Conservation (phyloP, 1,140 invertebrate species). For the Thrips palmi region DNA sequence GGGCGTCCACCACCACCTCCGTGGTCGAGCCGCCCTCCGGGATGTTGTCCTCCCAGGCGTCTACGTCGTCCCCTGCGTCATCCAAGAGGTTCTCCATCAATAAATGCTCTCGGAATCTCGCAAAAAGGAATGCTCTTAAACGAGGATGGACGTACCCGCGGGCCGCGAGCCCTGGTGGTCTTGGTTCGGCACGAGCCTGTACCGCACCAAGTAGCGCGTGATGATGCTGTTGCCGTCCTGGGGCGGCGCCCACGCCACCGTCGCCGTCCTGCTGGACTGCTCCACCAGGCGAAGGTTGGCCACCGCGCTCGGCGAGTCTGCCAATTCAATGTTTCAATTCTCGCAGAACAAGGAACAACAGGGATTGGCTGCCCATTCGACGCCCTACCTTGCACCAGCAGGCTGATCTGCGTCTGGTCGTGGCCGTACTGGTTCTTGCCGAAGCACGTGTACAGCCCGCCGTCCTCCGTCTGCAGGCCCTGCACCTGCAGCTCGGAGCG, state of each 20-base stretch:
- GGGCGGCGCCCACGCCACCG: slow-evolving; percentile 66
- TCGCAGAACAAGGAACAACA: slow-evolving; percentile 30
- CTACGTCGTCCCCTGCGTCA: too few relatives aligned
- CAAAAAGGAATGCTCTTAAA: too few relatives aligned
- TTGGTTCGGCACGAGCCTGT: slow-evolving; percentile 61
- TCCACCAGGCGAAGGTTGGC: slow-evolving; percentile 62
- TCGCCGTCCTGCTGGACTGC: slow-evolving; percentile 54
- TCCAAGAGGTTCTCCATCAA: too few relatives aligned
- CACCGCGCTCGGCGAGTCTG: too few relatives aligned
- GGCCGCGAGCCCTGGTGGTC: too few relatives aligned
- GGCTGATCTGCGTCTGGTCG: slow-evolving; percentile 61
- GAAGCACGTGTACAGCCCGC: slow-evolving; percentile 64
- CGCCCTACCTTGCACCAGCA: slow-evolving; percentile 53
- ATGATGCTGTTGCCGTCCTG: slow-evolving; percentile 79
- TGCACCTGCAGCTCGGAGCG: slow-evolving; percentile 46
- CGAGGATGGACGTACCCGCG: slow-evolving; percentile 55
- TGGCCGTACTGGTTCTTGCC: slow-evolving; percentile 64
- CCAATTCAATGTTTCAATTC: slow-evolving; percentile 72
- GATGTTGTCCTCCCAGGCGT: slow-evolving; percentile 39
- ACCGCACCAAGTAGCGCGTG: slow-evolving; percentile 68
- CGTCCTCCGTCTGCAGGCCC: slow-evolving; percentile 49
- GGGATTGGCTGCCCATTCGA: neutral
- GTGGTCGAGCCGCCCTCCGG: too few relatives aligned
- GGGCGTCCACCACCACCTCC: slow-evolving; percentile 38
- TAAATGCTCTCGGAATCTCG: neutral